phyloP scores from a whole-genome alignment of 2,888 invertebrate species.

The Eupithecia subfuscata region DNA sequence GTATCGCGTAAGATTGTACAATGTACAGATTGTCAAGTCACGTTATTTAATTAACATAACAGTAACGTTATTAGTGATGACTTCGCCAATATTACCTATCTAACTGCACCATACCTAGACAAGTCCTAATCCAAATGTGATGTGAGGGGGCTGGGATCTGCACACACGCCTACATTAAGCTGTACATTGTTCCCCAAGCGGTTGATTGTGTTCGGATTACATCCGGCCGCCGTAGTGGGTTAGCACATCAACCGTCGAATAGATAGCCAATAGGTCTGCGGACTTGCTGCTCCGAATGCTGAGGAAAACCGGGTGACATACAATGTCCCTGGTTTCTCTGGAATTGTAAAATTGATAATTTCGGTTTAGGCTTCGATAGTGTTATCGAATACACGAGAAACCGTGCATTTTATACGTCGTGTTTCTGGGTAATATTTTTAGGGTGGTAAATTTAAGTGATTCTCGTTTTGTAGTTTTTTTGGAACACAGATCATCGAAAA shows the following conservation, averaged over 20 bases:
- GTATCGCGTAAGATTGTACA: neutral
- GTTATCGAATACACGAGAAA: too few species aligned
- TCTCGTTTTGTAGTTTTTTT: too few species aligned
- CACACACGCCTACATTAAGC: neutral
- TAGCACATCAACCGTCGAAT: neutral
- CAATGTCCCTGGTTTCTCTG: neutral
- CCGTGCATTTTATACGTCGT: too few species aligned
- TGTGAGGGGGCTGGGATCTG: neutral
- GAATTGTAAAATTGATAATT: neutral
- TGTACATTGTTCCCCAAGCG: neutral
- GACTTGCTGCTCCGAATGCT: neutral
- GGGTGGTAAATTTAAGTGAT: too few species aligned
- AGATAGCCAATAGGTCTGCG: neutral
- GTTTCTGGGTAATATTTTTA: too few species aligned
- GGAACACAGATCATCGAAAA: too few species aligned
- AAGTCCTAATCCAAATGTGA: neutral
- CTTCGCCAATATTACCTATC: too few species aligned
- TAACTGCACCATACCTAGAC: neutral
- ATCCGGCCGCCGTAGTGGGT: neutral
- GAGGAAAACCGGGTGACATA: neutral
- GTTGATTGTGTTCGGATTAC: neutral
- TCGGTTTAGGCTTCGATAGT: neutral
- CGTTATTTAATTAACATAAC: neutral
- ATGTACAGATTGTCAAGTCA: neutral
- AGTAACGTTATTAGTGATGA: too few species aligned